These are phyloP conservation scores for Nasonia giraulti DNA, from an alignment of 1,140 invertebrate species.

Conservation along the genomic window DNA sequence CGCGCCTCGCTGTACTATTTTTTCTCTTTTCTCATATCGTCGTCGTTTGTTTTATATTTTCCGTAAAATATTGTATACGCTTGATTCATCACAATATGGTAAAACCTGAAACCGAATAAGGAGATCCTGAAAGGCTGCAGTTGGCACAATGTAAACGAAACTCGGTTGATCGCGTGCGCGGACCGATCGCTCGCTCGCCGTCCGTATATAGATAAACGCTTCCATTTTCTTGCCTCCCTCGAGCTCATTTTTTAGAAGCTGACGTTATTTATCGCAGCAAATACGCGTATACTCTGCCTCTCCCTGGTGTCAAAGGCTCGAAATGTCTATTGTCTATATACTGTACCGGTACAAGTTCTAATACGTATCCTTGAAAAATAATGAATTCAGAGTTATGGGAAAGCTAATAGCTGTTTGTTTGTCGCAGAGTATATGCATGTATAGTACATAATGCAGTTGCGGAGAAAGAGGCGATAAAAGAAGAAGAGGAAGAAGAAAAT, in stretches of 20 bases:
- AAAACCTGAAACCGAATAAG: conserved; percentile 39
- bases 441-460: too few species aligned
- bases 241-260: background rate
- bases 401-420: too few species aligned
- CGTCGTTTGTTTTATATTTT: background rate
- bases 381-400: background rate
- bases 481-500: conserved; percentile 15
- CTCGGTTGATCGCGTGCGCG: conserved; percentile 24
- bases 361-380: background rate
- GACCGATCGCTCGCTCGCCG: background rate
- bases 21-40: background rate
- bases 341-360: too few species aligned
- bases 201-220: background rate
- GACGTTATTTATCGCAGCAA: too few species aligned
- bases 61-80: conserved; percentile 30
- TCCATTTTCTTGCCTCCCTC: conserved; percentile 15
- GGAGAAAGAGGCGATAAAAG: background rate
- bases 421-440: too few species aligned
- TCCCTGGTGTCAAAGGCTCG: too few species aligned
- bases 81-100: conserved; percentile 36
- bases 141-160: conserved; percentile 51
- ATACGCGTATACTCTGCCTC: too few species aligned
- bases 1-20: too few species aligned
- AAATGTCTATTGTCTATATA: too few species aligned
- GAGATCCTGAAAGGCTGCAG: conserved; percentile 40